These are phyloP conservation scores for Elysia crispata DNA, from an alignment of 2,888 invertebrate species.

Conservation along the genomic window DNA sequence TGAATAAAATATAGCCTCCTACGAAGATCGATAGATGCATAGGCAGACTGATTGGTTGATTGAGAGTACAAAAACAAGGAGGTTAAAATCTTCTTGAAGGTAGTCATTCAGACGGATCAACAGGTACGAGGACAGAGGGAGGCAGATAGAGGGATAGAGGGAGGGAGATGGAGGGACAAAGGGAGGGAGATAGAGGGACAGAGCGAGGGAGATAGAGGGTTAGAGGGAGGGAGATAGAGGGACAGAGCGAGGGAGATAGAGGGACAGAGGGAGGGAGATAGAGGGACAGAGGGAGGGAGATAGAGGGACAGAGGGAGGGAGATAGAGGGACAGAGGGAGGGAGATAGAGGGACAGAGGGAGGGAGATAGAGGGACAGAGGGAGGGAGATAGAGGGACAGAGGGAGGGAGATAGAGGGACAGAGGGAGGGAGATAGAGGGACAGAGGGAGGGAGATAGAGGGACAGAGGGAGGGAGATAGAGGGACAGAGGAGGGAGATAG, in stretches of 20 bases:
- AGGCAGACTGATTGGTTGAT: no score
- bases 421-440: neutral
- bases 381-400: neutral
- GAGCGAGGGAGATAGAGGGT: neutral
- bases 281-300: neutral
- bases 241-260: neutral
- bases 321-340: neutral
- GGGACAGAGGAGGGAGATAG: neutral
- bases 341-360: neutral
- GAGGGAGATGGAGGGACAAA: neutral
- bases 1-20: no score
- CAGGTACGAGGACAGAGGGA: no score
- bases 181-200: neutral
- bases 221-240: no score
- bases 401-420: neutral
- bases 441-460: neutral
- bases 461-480: neutral
- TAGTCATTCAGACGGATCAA: no score
- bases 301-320: neutral
- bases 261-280: no score
- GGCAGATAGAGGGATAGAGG: neutral
- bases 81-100: no score
- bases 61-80: no score
- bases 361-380: neutral
- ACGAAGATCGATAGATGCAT: no score